Percentiles rank a stretch among this genome's conserved stretches.
phyloP scores from a whole-genome alignment of 2,113 vertebrate species.

The Heptranchias perlo region DNA sequence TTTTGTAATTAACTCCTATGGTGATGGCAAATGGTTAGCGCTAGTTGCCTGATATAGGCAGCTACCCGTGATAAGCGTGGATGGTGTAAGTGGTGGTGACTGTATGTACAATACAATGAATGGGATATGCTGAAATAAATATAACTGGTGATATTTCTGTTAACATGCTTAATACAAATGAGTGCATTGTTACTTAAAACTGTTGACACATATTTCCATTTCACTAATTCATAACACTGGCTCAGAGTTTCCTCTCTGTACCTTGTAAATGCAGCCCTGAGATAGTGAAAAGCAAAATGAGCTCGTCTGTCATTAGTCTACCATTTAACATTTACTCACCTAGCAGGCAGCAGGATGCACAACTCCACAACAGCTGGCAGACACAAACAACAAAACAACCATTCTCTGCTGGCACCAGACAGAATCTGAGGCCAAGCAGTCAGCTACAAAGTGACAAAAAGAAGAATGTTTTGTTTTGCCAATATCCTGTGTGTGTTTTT shows the following conservation, averaged over 20 bases:
- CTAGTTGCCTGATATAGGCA: not conserved
- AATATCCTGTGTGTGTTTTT: conserved; percentile 50
- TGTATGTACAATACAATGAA: not conserved
- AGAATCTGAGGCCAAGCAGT: conserved; percentile 58
- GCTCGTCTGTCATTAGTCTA: conserved; percentile 76
- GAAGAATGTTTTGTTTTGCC: conserved; percentile 67
- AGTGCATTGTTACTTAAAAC: conserved; percentile 48
- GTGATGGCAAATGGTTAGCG: not conserved
- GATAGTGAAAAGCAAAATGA: conserved; percentile 66
- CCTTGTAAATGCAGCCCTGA: conserved; percentile 55
- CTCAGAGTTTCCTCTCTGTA: conserved; percentile 64
- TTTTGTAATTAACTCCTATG: not conserved
- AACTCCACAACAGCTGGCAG: conserved; percentile 71
- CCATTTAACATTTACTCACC: conserved; percentile 65
- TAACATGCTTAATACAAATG: conserved; percentile 47
- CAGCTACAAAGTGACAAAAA: conserved; percentile 59
- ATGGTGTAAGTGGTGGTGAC: not conserved
- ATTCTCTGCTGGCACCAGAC: conserved; percentile 73
- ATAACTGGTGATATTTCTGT: conserved; percentile 45
- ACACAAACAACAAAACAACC: conserved; percentile 67
- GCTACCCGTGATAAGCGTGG: not conserved
- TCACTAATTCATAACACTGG: conserved; percentile 41
- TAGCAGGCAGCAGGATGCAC: conserved; percentile 58
- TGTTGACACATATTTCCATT: conserved; percentile 50
- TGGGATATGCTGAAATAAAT: conserved; percentile 17